Percentiles rank a stretch among this genome's conserved stretches.
Evolutionary conservation across 2,797 vertebrate genomes (phyloP).

Genomic region (Mormyrus hasselquistii): DNA sequence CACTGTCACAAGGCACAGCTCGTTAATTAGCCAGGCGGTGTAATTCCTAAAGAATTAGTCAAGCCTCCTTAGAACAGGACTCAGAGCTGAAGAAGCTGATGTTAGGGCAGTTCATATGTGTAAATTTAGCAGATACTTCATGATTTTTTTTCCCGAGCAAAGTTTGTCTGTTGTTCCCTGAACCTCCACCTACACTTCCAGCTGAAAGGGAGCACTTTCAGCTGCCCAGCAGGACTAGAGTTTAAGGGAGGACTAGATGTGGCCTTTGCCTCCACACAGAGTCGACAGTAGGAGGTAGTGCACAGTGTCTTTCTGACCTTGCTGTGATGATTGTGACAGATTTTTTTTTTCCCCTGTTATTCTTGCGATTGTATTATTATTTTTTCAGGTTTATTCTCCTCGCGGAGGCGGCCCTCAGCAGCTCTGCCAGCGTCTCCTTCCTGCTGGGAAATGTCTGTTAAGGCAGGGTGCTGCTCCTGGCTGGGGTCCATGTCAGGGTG

Average conservation of each 20-base stretch:
- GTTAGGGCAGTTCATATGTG: not conserved
- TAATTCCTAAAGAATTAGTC: not conserved
- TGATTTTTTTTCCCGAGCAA: not conserved
- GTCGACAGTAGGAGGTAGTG: constrained; percentile 21
- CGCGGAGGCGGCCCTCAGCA: constrained; percentile 52
- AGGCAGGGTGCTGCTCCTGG: constrained; percentile 30
- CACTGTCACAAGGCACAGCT: not conserved
- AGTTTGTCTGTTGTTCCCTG: not conserved
- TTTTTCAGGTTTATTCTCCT: constrained; percentile 55
- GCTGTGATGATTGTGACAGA: not conserved
- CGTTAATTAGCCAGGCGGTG: not conserved
- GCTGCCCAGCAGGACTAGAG: constrained; percentile 55
- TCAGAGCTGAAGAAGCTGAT: constrained; percentile 43
- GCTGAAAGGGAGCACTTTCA: constrained; percentile 53
- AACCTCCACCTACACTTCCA: not conserved
- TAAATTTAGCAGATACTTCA: not conserved
- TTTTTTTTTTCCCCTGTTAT: not conserved
- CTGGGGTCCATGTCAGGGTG: constrained; percentile 52
- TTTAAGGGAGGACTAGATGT: constrained; percentile 53
- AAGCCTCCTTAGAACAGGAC: constrained; percentile 49
- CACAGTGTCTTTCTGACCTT: not conserved
- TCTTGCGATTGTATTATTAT: not conserved
- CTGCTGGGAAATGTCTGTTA: not conserved
- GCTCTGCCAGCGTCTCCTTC: constrained; percentile 26
- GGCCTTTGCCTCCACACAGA: constrained; percentile 40